A percentile compares a stretch with the other conserved stretches of the same genome.
These are phyloP conservation scores for Hirundo rustica DNA, from an alignment of 2,797 vertebrate genomes.

Conservation along the genomic window DNA sequence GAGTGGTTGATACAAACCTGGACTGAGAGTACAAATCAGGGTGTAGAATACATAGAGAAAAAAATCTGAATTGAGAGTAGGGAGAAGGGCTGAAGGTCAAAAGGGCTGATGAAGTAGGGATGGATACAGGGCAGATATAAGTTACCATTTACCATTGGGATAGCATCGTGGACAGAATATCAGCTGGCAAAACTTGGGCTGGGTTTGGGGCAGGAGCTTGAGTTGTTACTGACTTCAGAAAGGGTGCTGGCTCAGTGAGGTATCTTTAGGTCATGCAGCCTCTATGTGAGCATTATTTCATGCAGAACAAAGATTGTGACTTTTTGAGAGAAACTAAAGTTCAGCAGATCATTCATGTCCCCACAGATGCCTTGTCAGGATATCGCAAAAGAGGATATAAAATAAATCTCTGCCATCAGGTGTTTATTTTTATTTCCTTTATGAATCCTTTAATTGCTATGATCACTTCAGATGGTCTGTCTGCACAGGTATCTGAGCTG, in stretches of 20 bases:
- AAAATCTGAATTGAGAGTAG: not conserved
- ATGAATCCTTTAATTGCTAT: not conserved
- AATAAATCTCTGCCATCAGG: not conserved
- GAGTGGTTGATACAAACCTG: not conserved
- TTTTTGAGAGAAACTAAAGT: not conserved
- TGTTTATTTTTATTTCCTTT: conserved; percentile 7
- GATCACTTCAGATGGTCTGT: not conserved
- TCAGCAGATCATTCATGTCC: not conserved
- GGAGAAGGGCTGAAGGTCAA: not conserved
- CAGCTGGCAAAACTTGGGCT: not conserved
- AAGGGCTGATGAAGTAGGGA: not conserved
- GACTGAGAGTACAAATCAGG: not conserved
- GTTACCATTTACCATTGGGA: not conserved
- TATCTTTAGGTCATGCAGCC: not conserved
- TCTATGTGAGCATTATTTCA: not conserved
- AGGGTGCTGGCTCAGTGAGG: not conserved
- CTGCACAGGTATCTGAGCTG: not conserved
- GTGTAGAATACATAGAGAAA: accelerated
- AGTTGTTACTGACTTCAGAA: not conserved
- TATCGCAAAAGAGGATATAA: not conserved
- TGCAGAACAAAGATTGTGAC: not conserved
- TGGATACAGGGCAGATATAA: not conserved
- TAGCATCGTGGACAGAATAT: not conserved
- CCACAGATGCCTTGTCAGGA: not conserved
- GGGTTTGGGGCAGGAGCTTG: not conserved